Percentiles rank a stretch among this genome's conserved stretches.
Evolutionary conservation across 2,113 vertebrate species (phyloP).

Genomic region (Hucho hucho): DNA sequence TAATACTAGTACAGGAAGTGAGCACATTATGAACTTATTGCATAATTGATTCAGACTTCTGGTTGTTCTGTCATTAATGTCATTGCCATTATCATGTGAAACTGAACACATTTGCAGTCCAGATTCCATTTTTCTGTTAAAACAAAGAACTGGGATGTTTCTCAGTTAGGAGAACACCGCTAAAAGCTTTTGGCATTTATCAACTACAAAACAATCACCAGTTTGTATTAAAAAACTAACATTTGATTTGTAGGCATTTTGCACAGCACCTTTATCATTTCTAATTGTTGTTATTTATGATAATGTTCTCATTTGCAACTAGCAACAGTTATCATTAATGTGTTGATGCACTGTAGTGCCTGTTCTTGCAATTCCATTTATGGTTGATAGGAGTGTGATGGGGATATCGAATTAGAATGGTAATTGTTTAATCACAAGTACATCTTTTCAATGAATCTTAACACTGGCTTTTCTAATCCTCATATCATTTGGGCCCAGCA

Average conservation of each 20-base stretch:
- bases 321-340: not conserved
- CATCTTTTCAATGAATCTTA: not conserved
- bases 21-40: not conserved
- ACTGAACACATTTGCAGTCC: not conserved
- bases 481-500: not conserved
- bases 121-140: not conserved
- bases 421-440: not conserved
- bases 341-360: constrained; percentile 17
- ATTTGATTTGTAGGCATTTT: not conserved
- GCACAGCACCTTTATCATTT: not conserved
- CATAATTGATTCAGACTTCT: not conserved
- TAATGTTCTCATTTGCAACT: not conserved
- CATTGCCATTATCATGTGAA: not conserved
- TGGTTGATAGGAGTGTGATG: not conserved
- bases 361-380: not conserved
- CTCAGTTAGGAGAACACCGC: not conserved
- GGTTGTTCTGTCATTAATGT: not conserved
- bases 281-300: not conserved
- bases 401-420: not conserved
- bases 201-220: not conserved
- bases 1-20: not conserved
- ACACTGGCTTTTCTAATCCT: not conserved
- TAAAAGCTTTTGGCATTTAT: not conserved
- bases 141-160: not conserved
- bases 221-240: not conserved